phyloP scores from a whole-genome alignment of 2,113 vertebrate species.

The Micromys minutus region DNA sequence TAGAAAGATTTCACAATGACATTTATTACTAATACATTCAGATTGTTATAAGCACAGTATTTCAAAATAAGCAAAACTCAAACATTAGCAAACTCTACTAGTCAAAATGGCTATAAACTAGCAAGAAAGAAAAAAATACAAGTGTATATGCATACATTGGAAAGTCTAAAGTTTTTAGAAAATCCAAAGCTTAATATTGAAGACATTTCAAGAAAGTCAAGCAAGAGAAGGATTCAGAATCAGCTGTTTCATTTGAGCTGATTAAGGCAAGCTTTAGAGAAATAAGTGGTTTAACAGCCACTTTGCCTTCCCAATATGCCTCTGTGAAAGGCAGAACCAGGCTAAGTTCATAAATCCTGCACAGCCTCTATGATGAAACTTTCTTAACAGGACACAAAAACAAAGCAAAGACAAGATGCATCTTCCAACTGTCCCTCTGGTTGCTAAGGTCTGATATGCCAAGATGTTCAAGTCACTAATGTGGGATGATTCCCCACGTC shows the following conservation, averaged over 20 bases:
- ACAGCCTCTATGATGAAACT: background rate
- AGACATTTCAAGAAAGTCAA: background rate
- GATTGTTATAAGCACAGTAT: background rate
- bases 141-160: background rate
- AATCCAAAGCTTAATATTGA: background rate
- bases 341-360: conserved; percentile 32
- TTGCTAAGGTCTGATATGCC: background rate
- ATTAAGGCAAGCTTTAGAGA: background rate
- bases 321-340: background rate
- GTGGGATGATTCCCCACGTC: background rate
- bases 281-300: background rate
- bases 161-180: background rate
- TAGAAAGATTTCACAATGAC: background rate
- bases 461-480: background rate
- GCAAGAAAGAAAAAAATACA: background rate
- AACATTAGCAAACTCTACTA: background rate
- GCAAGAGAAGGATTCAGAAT: background rate
- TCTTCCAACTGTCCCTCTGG: conserved; percentile 25
- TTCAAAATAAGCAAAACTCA: conserved; percentile 42
- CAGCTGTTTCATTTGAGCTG: background rate
- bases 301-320: background rate
- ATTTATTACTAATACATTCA: background rate
- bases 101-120: background rate
- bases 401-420: conserved; percentile 37
- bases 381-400: conserved; percentile 49